Percentiles rank a stretch among this genome's conserved stretches.
phyloP scores from a whole-genome alignment of 2,797 vertebrate species.

The Stomatorhinus walkeri region DNA sequence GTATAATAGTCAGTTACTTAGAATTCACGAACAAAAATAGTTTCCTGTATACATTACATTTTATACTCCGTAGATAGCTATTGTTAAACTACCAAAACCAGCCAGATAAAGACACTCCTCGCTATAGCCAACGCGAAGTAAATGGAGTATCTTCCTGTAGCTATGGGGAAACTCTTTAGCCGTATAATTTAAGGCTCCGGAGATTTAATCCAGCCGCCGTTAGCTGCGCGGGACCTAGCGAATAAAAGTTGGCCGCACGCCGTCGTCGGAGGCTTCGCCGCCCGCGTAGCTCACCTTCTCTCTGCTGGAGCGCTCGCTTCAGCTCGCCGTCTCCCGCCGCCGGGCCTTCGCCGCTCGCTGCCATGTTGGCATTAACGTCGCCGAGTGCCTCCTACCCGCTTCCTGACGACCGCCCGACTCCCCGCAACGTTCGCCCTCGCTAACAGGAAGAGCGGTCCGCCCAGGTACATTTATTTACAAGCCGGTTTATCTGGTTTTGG shows the following conservation, averaged over 20 bases:
- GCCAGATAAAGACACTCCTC: not conserved
- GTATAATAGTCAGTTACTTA: not conserved
- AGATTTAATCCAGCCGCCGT: not conserved
- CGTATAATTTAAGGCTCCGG: not conserved
- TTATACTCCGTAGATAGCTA: not conserved
- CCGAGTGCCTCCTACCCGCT: conserved; percentile 18
- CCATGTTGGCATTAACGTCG: conserved; percentile 44
- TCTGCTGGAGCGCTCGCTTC: conserved; percentile 40
- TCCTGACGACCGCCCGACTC: not conserved
- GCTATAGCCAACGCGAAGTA: not conserved
- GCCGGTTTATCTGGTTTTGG: conserved; percentile 20
- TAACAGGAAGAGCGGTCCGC: not conserved
- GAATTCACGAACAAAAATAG: not conserved
- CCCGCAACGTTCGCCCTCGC: not conserved
- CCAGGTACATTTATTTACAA: conserved; percentile 10
- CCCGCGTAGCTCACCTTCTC: conserved; percentile 45
- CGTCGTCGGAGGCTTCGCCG: not conserved
- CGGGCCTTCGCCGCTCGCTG: conserved; percentile 35
- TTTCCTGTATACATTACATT: not conserved
- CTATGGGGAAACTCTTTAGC: not conserved
- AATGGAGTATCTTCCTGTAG: not conserved
- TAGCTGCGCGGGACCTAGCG: not conserved
- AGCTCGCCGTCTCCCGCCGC: conserved; percentile 36
- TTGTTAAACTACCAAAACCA: not conserved
- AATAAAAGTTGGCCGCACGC: not conserved